Base-by-base conservation (phyloP, 2,888 invertebrate genomes). In the Nasonia oneida region DNA sequence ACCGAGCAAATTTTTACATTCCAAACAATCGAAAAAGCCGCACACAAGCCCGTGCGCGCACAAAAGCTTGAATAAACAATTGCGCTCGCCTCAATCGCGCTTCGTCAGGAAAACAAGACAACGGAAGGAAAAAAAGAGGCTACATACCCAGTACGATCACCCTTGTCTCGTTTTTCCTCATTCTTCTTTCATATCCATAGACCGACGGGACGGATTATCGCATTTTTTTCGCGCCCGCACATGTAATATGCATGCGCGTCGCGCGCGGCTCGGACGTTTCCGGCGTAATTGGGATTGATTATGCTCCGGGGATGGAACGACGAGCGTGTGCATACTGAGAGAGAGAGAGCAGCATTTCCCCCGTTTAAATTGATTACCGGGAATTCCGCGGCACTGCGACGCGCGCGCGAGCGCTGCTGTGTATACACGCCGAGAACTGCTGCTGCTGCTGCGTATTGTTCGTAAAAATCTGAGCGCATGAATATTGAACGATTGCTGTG, bases 221-320 rank as follows among this genome's bases (percentile, higher is more conserved):
- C 77, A 39, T 61, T 77, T 77, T 39, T 61, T 77, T 57, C 53
- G n/a, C 73, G 4, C 47, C 6, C 73, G 5, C 73, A 42, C 73
- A 73, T 73, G 79, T 70, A 70, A 85, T 85, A 85, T 82, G 67
- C 85, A 82, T 82, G 82, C 57, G 80, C 61, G 50, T n/a, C 76
- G 29, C 71, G 29, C 71, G 77, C 0, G 37, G n/a, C 15, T 70
- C 83, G 75, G 80, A 80, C 84, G 70, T 64, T 77, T 75, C 85
- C 57, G 18, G 70, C 75, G 86, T 86, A 86, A 86, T 86, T 83
- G 83, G 83, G 86, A 86, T 86, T 84, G 84, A 86, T 86, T 84
- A 86, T 86, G 81, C 86, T 76, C 83, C 39, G 10, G 73, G 80
- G 86, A 70, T 37, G 39, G 73, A 71, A 47, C 79, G 76, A 29